A percentile compares a stretch with the other conserved stretches of the same genome.
phyloP scores from a whole-genome alignment of 1,140 invertebrate genomes.

The Catajapyx aquilonaris region DNA sequence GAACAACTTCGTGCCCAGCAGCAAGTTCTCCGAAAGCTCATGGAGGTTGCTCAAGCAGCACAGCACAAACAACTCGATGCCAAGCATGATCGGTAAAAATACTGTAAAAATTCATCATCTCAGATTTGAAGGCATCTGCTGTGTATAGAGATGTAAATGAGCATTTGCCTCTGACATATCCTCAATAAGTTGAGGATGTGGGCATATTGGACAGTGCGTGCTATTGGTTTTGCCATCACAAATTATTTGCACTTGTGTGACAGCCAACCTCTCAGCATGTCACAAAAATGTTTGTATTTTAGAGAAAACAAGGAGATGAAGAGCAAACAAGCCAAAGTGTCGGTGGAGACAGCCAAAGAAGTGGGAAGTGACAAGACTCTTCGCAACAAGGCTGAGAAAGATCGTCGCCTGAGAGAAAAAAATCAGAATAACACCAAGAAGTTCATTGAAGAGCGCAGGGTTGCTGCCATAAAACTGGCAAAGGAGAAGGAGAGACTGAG shows the following conservation, averaged over 20 bases:
- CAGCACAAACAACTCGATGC: slow-evolving; percentile 81
- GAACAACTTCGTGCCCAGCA: slow-evolving; percentile 67
- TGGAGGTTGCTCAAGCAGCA: slow-evolving; percentile 56
- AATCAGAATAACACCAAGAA: slow-evolving; percentile 98
- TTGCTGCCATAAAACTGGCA: slow-evolving; percentile 66
- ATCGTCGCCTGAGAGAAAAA: slow-evolving; percentile 77
- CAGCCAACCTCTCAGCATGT: too few relatives aligned
- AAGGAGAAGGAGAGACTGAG: slow-evolving; percentile 87
- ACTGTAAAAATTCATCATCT: slow-evolving; percentile 1
- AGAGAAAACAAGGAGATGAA: slow-evolving; percentile 95
- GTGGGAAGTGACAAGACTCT: slow-evolving; percentile 89
- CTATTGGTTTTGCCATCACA: too few relatives aligned
- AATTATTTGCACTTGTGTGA: too few relatives aligned
- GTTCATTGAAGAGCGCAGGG: slow-evolving; percentile 91
- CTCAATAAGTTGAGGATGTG: too few relatives aligned
- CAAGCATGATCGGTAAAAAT: slow-evolving; percentile 58
- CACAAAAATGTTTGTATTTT: slow-evolving; percentile 12
- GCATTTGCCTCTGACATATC: too few relatives aligned
- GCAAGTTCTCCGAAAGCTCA: slow-evolving; percentile 62
- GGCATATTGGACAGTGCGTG: too few relatives aligned
- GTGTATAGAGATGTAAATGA: too few relatives aligned
- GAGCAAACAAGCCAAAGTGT: slow-evolving; percentile 79
- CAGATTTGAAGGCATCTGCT: too few relatives aligned
- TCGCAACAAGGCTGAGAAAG: slow-evolving; percentile 92
- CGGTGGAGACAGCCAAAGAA: slow-evolving; percentile 90